Evolutionary conservation across 2,113 vertebrate genomes (phyloP), one percentile per base, ranked within the genome.

Genomic region (Cyprinus carpio): DNA sequence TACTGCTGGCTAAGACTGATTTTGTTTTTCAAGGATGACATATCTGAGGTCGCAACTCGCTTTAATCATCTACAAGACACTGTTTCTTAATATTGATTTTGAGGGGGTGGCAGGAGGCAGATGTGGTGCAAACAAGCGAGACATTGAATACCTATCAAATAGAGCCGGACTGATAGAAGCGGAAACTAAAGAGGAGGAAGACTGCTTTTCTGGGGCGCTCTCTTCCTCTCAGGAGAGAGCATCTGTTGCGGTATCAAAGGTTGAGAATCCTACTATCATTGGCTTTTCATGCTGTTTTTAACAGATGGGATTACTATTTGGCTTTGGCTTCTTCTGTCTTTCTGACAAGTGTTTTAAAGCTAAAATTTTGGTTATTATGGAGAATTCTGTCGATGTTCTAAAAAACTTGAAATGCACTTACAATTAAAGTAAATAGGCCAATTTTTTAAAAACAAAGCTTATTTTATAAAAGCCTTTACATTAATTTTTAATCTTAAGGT

Each of bases 71-170:
- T 65, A 29, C 13, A 25, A 65, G 60, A 65, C 34, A 49, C 79
- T 49, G 79, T 81, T 67, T 67, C 40, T 64, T 65, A 16, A 40
- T 81, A 81, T 81, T 81, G 79, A 81, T 81, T 64, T 46, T 62
- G 37, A 43, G 23, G 51, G 56, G 49, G 54, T 58, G 56, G 23
- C 29, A 25, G 31, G 13, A 62, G 76, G 31, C 34, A 72, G 76
- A 79, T 79, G 76, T 34, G 23, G 76, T 62, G 76, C 76, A 62
- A 79, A 62, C 76, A 79, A 79, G 56, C 31, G 31, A 40, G 34
- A 79, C 76, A 79, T 79, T 62, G 76, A 79, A 62, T 79, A 79
- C 25, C 56, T 62, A 79, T 62, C 54, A 79, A 79, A 37, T 60
- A 79, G 12, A 58, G 51, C 75, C 4, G 75, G 51, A 79, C 76